Percentiles rank a stretch among this genome's conserved stretches.
phyloP scores from a whole-genome alignment of 2,797 vertebrate genomes.

The Rhinella marina region DNA sequence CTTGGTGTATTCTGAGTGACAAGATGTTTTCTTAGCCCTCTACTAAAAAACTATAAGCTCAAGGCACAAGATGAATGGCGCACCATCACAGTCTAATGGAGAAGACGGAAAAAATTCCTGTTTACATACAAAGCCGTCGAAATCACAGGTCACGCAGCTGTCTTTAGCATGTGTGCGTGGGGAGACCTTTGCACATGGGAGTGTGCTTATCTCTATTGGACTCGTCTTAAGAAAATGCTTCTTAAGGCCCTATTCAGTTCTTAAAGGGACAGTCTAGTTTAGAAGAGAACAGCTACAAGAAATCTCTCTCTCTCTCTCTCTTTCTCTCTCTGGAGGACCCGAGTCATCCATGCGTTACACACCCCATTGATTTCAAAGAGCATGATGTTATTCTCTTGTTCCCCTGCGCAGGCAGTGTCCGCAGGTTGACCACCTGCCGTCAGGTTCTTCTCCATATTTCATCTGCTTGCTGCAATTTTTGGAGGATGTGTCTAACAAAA shows the following conservation, averaged over 20 bases:
- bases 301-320: background rate
- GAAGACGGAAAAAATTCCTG: background rate
- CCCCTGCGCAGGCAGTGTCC: background rate
- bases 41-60: background rate
- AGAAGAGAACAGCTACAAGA: background rate
- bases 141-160: background rate
- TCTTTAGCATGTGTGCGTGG: background rate
- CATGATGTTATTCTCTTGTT: background rate
- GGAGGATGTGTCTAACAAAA: background rate
- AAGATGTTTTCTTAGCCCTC: conserved; percentile 30
- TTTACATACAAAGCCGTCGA: conserved; percentile 1
- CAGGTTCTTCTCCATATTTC: background rate
- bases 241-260: background rate
- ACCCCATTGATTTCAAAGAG: background rate
- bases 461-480: background rate
- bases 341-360: background rate
- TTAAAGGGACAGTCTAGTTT: background rate
- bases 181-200: conserved; percentile 21
- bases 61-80: background rate
- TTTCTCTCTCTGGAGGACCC: background rate
- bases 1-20: background rate
- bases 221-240: background rate
- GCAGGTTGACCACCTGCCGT: background rate
- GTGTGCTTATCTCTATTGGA: background rate
- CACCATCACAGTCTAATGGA: background rate